phyloP scores from a whole-genome alignment of 2,113 vertebrate species.

The Alligator mississippiensis region DNA sequence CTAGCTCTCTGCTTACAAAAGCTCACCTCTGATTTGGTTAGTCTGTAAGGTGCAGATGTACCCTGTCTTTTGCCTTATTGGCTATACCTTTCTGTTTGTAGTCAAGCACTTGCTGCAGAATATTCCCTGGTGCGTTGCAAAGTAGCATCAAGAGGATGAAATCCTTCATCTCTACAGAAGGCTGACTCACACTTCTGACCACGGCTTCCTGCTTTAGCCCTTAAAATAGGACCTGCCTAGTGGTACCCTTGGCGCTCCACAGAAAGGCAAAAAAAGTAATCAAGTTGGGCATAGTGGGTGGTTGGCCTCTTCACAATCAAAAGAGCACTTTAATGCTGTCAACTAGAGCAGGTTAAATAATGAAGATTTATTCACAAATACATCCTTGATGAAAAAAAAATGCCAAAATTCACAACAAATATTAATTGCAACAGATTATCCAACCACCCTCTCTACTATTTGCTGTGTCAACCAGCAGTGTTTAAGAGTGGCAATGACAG shows the following conservation, averaged over 20 bases:
- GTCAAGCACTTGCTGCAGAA: neutral
- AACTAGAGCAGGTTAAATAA: accelerated
- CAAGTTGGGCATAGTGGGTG: neutral
- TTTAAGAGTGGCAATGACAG: constrained; percentile 21
- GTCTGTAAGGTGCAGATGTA: neutral
- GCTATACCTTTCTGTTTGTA: neutral
- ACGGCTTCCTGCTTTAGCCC: neutral
- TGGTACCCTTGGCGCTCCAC: neutral
- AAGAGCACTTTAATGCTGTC: neutral
- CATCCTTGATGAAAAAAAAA: constrained; percentile 11
- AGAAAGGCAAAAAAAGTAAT: neutral
- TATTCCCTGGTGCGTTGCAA: accelerated
- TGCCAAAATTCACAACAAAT: neutral
- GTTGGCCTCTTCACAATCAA: neutral
- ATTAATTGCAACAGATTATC: neutral
- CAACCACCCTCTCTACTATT: neutral
- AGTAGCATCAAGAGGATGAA: neutral
- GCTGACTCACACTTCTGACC: neutral
- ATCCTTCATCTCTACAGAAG: neutral
- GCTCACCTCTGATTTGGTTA: neutral
- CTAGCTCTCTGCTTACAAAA: too few species aligned
- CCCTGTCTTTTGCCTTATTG: neutral
- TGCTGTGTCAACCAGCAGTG: neutral
- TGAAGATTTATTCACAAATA: neutral
- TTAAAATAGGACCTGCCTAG: accelerated